These are phyloP conservation scores for Trachelus stipa DNA, from an alignment of 2,888 invertebrate species.

Conservation along the genomic window DNA sequence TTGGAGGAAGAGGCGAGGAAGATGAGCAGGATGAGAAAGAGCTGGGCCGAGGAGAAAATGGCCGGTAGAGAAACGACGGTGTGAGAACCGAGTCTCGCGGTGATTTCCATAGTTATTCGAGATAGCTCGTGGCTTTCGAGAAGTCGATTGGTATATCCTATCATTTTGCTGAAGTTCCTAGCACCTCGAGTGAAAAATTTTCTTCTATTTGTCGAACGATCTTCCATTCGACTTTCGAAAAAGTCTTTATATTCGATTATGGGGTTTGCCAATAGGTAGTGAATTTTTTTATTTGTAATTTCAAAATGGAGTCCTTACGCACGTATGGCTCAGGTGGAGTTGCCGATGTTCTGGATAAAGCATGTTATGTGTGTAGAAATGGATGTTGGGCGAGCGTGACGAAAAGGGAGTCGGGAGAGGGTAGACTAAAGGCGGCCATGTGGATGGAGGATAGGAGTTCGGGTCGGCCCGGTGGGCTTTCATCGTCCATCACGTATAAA, in stretches of 20 bases:
- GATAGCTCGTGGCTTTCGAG: constrained; percentile 45
- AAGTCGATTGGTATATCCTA: constrained; percentile 37
- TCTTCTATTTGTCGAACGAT: background rate
- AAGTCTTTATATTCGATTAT: too few relatives aligned
- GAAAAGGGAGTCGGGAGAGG: background rate
- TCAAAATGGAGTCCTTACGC: background rate
- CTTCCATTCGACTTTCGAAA: too few relatives aligned
- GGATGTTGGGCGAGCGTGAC: background rate
- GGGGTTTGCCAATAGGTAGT: background rate
- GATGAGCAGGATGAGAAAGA: constrained; percentile 11
- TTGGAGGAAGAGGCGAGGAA: background rate
- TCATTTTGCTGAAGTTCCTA: constrained; percentile 37
- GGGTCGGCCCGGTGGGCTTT: constrained; percentile 28
- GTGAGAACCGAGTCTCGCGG: constrained; percentile 56
- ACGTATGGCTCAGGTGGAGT: background rate
- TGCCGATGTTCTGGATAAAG: background rate
- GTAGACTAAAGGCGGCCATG: background rate
- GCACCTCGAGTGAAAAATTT: background rate
- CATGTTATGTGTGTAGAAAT: background rate
- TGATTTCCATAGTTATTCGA: constrained; percentile 61
- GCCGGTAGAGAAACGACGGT: constrained; percentile 39
- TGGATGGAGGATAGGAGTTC: background rate
- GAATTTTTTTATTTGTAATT: background rate
- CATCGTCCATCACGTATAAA: constrained; percentile 48
- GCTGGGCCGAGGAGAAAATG: constrained; percentile 30